These are phyloP conservation scores for Mythimna ferrago DNA, from an alignment of 2,888 invertebrate genomes.

Conservation along the genomic window DNA sequence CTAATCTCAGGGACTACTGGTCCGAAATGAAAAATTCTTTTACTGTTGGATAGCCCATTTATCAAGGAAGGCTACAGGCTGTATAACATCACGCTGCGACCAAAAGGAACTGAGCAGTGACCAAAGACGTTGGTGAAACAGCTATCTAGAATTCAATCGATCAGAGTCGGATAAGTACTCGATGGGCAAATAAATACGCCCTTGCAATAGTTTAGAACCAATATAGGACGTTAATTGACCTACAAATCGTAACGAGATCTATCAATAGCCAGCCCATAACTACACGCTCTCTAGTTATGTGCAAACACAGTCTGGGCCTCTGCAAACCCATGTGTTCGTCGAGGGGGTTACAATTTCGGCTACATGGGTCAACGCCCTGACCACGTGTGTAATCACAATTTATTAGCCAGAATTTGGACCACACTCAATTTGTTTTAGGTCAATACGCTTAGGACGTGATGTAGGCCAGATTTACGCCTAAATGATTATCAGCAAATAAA, in stretches of 20 bases:
- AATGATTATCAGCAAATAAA: conserved; percentile 27
- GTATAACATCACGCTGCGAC: too few species aligned
- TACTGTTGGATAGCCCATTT: too few species aligned
- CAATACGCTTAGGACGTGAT: conserved; percentile 54
- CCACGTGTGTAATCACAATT: conserved; percentile 76
- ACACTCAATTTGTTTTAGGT: conserved; percentile 61
- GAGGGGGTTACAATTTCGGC: conserved; percentile 78
- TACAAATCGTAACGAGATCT: conserved; percentile 49
- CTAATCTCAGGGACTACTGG: too few species aligned
- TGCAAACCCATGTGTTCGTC: conserved; percentile 72
- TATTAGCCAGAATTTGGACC: conserved; percentile 74
- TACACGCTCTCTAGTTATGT: conserved; percentile 61
- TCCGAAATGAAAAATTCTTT: too few species aligned
- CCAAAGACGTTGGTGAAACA: too few species aligned
- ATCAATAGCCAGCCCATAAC: conserved; percentile 39
- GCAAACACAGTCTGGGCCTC: conserved; percentile 70
- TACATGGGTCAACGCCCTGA: conserved; percentile 75
- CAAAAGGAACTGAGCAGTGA: too few species aligned
- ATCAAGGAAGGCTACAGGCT: too few species aligned
- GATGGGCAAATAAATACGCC: conserved; percentile 55
- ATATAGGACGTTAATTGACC: conserved; percentile 65
- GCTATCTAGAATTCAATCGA: not conserved
- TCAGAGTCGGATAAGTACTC: conserved; percentile 5
- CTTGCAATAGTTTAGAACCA: conserved; percentile 56
- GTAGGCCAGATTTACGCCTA: conserved; percentile 40